These are phyloP conservation scores for Madoqua kirkii DNA, from an alignment of 2,113 vertebrate genomes.

Conservation along the genomic window DNA sequence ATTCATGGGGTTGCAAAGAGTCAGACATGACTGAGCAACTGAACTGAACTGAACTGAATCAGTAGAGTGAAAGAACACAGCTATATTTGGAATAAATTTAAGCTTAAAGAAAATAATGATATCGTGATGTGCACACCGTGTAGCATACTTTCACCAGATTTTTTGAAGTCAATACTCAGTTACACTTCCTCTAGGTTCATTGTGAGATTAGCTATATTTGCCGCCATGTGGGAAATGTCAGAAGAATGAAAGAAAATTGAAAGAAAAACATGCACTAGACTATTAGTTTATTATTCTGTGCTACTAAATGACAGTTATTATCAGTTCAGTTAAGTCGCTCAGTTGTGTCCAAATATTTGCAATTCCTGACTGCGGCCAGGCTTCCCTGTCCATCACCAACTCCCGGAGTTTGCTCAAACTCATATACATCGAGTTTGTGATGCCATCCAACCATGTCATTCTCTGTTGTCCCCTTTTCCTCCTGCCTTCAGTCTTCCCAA, in stretches of 20 bases:
- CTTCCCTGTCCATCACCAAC: not conserved
- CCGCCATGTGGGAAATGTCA: not conserved
- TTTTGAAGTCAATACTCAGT: not conserved
- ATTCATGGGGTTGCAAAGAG: no score
- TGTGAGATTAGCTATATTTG: not conserved
- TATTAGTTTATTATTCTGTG: not conserved
- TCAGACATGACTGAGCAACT: no score
- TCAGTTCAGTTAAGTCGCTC: not conserved
- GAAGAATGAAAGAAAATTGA: not conserved
- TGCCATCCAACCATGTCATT: not conserved
- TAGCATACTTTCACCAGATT: not conserved
- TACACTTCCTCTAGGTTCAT: not conserved
- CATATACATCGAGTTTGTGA: not conserved
- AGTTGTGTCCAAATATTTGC: not conserved
- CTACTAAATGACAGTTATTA: not conserved
- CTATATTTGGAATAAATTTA: not conserved
- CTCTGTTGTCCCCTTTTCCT: not conserved
- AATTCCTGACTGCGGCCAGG: not conserved
- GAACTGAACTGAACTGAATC: no score
- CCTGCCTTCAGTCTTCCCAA: not conserved
- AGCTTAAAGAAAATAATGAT: not conserved
- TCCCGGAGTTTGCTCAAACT: not conserved
- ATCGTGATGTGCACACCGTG: not conserved
- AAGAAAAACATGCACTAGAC: not conserved
- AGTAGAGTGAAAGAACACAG: not conserved